These are phyloP conservation scores for Catalaphyllia jardinei DNA, from an alignment of 64 coral and sea anemone genomes.

Conservation along the genomic window DNA sequence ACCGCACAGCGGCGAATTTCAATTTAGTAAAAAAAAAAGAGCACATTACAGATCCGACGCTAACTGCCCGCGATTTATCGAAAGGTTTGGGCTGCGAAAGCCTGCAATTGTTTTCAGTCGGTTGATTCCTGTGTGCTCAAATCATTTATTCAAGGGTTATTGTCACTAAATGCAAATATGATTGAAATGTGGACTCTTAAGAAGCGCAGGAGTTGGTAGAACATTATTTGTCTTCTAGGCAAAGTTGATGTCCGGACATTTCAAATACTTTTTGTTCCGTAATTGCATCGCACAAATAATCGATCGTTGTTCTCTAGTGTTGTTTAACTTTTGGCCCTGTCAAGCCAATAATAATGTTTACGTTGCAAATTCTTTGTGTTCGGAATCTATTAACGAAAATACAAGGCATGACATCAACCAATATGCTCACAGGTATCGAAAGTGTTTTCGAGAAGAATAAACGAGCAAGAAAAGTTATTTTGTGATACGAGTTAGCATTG, in stretches of 20 bases:
- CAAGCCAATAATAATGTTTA: background rate
- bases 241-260: background rate
- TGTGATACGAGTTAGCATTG: too few species aligned
- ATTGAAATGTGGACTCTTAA: constrained; percentile 20
- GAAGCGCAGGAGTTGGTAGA: constrained; percentile 14
- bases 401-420: too few species aligned
- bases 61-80: constrained; percentile 10
- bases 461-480: too few species aligned
- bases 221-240: constrained; percentile 20
- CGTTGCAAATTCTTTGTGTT: background rate
- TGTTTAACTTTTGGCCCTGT: constrained; percentile 2
- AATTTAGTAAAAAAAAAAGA: background rate
- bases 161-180: constrained; percentile 57
- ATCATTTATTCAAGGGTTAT: constrained; percentile 45
- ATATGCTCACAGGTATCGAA: too few species aligned
- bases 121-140: constrained; percentile 22
- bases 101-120: constrained; percentile 38
- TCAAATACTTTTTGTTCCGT: background rate
- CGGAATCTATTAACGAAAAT: background rate
- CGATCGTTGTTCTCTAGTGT: background rate
- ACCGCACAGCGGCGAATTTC: background rate
- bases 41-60: background rate
- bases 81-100: constrained; percentile 3
- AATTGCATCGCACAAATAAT: background rate
- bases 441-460: too few species aligned